Evolutionary conservation across 2,888 invertebrate species (phyloP), one percentile per base, ranked within the genome.

Genomic region (Eupsilia transversa): DNA sequence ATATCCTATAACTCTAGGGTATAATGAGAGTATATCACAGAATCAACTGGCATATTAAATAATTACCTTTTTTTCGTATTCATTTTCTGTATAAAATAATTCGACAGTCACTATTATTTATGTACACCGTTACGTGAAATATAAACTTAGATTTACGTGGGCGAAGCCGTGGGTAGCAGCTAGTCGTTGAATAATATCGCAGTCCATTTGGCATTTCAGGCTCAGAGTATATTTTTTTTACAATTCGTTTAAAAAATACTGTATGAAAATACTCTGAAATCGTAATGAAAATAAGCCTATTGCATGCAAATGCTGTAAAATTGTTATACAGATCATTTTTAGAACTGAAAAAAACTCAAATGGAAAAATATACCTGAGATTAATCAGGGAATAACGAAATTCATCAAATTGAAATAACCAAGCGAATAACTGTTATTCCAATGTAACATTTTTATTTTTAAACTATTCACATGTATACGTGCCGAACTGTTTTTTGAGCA

Each of bases 351-450:
- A 38, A 77, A 54, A 35, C 17, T n/a, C 9, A 30, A 33, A 23
- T 35, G 33, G 5, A 41, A 49, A 46, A 46, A 73, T 30, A 33
- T 46, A 35, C 60, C 33, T n/a, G n/a, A n/a, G 33, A 77, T 60
- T 73, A 65, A 74, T 74, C 46, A 60, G n/a, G 4, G 20, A 80
- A 61, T 66, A 69, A 54, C 59, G 59, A 65, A 64, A 68, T 60
- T 68, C 49, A 60, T 41, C 20, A 72, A 72, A 49, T 27, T 35
- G 30, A 70, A 63, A 72, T 49, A 66, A 49, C 41, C 23, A 59
- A 73, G 49, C 46, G 23, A 54, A 27, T 54, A 52, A 68, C 33
- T 78, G 49, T 79, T 78, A 65, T 67, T 66, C 14, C 3, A 49
- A 20, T n/a, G 54, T 27, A 17, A 57, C 41, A 56, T 61, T 70